phyloP scores from a whole-genome alignment of 2,888 invertebrate genomes.

The Aphrophora alni region DNA sequence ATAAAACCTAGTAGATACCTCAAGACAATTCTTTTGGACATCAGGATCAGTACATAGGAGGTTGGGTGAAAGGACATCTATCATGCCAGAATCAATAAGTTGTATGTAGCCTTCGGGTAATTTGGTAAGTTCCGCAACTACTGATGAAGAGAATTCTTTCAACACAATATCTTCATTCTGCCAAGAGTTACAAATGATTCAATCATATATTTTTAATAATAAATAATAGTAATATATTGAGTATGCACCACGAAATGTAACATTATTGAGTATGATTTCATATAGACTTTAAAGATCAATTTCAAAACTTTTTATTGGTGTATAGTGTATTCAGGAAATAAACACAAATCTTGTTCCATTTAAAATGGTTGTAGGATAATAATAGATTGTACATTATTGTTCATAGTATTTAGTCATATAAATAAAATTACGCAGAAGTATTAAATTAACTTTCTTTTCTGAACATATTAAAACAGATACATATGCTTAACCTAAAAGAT shows the following conservation, averaged over 20 bases:
- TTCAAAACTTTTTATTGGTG: background rate
- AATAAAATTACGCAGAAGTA: no score
- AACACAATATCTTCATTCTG: slow-evolving; percentile 59
- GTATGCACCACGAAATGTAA: background rate
- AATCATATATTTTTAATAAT: background rate
- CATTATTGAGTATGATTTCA: background rate
- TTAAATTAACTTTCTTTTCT: no score
- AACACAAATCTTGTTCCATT: no score
- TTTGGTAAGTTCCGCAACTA: slow-evolving; percentile 61
- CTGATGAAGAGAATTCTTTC: slow-evolving; percentile 63
- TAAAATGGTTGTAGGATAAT: no score
- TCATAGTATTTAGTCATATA: no score
- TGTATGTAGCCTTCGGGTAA: slow-evolving; percentile 58
- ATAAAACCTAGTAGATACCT: slow-evolving; percentile 59
- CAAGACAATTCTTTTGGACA: slow-evolving; percentile 63
- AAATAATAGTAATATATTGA: no score
- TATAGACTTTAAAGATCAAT: background rate
- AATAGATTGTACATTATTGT: no score
- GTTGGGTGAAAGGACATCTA: slow-evolving; percentile 60
- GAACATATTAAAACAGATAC: no score
- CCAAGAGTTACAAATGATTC: background rate
- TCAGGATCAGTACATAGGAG: slow-evolving; percentile 64
- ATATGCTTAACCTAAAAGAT: no score
- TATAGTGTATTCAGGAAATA: background rate
- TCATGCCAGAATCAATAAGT: slow-evolving; percentile 58